These are phyloP conservation scores for Lasioglossum villosulum DNA, from an alignment of 2,888 invertebrate species.

Conservation along the genomic window DNA sequence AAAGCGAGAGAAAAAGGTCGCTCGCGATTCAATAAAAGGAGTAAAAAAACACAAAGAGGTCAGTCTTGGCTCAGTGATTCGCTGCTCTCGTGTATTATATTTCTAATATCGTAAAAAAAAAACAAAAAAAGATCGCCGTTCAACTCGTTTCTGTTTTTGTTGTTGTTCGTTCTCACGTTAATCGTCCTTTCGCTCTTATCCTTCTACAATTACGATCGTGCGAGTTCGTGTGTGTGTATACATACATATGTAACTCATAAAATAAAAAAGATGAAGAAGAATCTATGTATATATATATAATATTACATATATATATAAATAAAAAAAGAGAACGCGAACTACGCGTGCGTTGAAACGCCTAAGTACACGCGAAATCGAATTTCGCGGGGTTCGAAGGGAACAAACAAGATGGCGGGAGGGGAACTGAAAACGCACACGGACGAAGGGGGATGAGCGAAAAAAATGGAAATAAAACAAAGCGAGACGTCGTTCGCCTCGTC, in stretches of 20 bases:
- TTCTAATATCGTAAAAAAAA: slow-evolving; percentile 66
- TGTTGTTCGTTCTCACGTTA: not conserved
- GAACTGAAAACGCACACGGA: not conserved
- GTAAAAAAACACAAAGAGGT: slow-evolving; percentile 65
- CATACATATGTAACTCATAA: slow-evolving; percentile 41
- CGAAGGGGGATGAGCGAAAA: not conserved
- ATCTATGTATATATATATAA: slow-evolving; percentile 51
- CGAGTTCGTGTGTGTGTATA: slow-evolving; percentile 61
- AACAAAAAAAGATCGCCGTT: slow-evolving; percentile 2
- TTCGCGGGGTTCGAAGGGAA: not conserved
- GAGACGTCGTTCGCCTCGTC: not conserved
- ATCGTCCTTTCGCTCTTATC: slow-evolving; percentile 27
- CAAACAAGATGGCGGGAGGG: not conserved
- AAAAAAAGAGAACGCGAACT: slow-evolving; percentile 61
- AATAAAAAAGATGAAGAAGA: slow-evolving; percentile 8
- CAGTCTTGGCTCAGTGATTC: slow-evolving; percentile 72
- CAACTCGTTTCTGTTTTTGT: not conserved
- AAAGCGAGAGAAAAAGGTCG: slow-evolving; percentile 33
- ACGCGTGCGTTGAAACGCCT: slow-evolving; percentile 63
- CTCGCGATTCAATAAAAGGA: slow-evolving; percentile 22
- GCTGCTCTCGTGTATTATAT: slow-evolving; percentile 71
- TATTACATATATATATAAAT: slow-evolving; percentile 2
- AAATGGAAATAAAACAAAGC: not conserved
- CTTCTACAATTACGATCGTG: slow-evolving; percentile 71
- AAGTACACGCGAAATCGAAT: slow-evolving; percentile 33